A percentile compares a stretch with the other conserved stretches of the same genome.
phyloP scores from a whole-genome alignment of 2,113 vertebrate species.

The cattle (Bos taurus) region ARS-UCD2.0 NC_037329.1:42151501-42152000 shows the following conservation, averaged over 20 bases:
- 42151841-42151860: background rate
- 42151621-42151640: background rate
- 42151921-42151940: background rate
- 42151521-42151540: background rate
- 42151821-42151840: background rate
- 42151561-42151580: background rate
- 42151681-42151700: background rate
- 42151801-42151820: background rate
- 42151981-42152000: background rate
- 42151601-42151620: background rate
- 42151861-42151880: background rate
- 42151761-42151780: background rate
- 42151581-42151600: background rate
- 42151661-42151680: background rate
- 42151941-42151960: background rate
- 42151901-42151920: background rate
- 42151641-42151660: background rate
- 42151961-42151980: background rate
- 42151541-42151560: background rate
- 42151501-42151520: background rate
- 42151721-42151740: background rate
- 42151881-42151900: background rate
- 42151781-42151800: background rate
- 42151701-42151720: background rate
- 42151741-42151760: background rate